Base-by-base conservation (phyloP, 2,888 invertebrate genomes). In the Caradrina kadenii region DNA sequence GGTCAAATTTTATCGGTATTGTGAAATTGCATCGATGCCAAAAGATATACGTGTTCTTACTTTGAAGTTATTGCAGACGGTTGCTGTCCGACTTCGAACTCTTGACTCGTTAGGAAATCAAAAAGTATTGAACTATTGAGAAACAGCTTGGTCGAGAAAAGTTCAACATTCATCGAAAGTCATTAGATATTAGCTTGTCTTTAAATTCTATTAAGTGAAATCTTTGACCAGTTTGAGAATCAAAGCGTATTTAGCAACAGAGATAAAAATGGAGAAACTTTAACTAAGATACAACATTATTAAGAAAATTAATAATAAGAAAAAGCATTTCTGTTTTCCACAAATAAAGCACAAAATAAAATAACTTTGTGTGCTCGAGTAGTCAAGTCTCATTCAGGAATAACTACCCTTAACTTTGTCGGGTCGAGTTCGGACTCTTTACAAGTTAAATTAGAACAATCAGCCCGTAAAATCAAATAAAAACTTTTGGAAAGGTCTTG, bases 391-490 rank as follows among this genome's bases (percentile, higher is more conserved):
- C 26, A 35, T 66, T 39, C 10, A 39, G 62, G 31, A 72, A 62
- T 63, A 70, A 68, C 58, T 69, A 63, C 50, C 13, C 55, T 55
- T 70, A 74, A 70, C 66, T 79, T 70, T 71, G 35, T 64, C 55
- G 42, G 50, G 8, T 35, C 19, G 59, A 70, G 22, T 63, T 69
- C 17, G 48, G 45, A 71, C 53, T 69, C 68, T 62, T 69, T 55
- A 22, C 48, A 70, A 81, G 70, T 82, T 73, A 73, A 77, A 82
- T 74, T 77, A 75, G 67, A 67, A 69, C 64, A 80, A 73, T 71
- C 72, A 75, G 17, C 55, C 35, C 53, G 45, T 63, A n/a, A 74
- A 65, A 75, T 80, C 65, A 63, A 77, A 77, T 77, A 69, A 63
- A 79, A 82, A 59, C 59, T 77, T 76, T 52, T 8, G 2, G 8